phyloP scores from a whole-genome alignment of 2,113 vertebrate species.

The Phaethornis superciliosus region DNA sequence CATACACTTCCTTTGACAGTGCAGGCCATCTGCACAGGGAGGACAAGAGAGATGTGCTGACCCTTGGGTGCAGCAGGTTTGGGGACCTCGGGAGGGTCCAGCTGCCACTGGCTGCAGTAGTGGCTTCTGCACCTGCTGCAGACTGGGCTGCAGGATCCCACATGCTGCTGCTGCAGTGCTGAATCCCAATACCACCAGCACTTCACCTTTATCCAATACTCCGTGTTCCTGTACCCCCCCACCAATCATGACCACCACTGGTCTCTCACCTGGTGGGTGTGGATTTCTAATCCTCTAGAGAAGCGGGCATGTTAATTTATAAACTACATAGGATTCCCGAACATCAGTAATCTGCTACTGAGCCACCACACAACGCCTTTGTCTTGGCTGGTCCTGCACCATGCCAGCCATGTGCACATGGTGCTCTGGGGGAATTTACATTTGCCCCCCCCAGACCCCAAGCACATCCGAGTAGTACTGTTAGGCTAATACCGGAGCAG shows the following conservation, averaged over 20 bases:
- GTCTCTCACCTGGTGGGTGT: not conserved
- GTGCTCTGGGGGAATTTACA: rapidly evolving
- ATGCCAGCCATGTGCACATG: rapidly evolving
- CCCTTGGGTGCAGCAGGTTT: too few relatives aligned
- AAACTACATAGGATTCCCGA: not conserved
- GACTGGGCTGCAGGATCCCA: rapidly evolving
- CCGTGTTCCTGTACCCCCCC: not conserved
- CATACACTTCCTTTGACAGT: not conserved
- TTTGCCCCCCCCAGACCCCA: not conserved
- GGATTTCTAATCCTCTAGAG: not conserved
- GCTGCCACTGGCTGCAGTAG: not conserved
- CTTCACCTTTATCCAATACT: not conserved
- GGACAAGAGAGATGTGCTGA: not conserved
- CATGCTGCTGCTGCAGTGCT: rapidly evolving
- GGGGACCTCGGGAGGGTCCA: not conserved
- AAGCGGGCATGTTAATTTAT: not conserved
- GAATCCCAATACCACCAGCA: not conserved
- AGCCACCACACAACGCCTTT: not conserved
- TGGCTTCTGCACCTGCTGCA: not conserved
- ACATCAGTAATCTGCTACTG: not conserved
- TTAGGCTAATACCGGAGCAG: not conserved
- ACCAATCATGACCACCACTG: not conserved
- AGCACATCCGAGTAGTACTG: rapidly evolving
- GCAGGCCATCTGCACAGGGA: not conserved
- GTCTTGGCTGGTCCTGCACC: not conserved